Evolutionary conservation across 2,113 vertebrate genomes (phyloP), one percentile per base, ranked within the genome.

Genomic region (Verasper variegatus): DNA sequence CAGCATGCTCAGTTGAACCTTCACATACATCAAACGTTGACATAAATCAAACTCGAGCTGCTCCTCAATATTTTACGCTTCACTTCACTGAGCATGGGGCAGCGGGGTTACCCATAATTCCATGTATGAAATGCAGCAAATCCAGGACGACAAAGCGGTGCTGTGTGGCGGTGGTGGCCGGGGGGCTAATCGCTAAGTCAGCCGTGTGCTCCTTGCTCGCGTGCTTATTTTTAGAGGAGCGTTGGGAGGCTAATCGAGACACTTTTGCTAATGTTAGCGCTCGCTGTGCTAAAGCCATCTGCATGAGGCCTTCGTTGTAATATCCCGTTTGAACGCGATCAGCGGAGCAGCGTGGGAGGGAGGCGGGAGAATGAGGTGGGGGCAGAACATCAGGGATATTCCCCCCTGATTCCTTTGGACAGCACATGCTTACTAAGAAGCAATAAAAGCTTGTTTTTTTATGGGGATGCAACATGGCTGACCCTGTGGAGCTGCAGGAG

Each of bases 181-280:
- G 58, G 68, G 67, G 83, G 91, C 67, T 83, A 86, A 91, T 88
- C 57, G 87, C 81, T 37, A 90, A 85, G 82, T 92, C 86, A 89
- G 61, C 89, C 78, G 66, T 85, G 83, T 42, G 75, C 74, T 79
- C 78, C 54, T 68, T 58, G 74, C 69, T 68, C 75, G 42, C 67
- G 72, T 75, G 75, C 83, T 91, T 92, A 92, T 93, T 92, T 93
- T 86, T 91, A 88, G 89, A 82, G 81, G 60, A 74, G 82, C 66
- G 18, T 84, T 58, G 47, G 62, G 72, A 84, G 84, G 72, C 83
- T 83, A 78, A 79, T 82, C 5, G 62, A 58, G 77, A 78, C 65
- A 31, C 68, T 89, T 70, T 82, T 80, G 71, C 81, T 74, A 82
- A 87, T 86, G 85, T 79, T 88, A 83, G 77, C 18, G 56, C 61